phyloP scores from a whole-genome alignment of 2,888 invertebrate genomes.

The Papilio elwesi region DNA sequence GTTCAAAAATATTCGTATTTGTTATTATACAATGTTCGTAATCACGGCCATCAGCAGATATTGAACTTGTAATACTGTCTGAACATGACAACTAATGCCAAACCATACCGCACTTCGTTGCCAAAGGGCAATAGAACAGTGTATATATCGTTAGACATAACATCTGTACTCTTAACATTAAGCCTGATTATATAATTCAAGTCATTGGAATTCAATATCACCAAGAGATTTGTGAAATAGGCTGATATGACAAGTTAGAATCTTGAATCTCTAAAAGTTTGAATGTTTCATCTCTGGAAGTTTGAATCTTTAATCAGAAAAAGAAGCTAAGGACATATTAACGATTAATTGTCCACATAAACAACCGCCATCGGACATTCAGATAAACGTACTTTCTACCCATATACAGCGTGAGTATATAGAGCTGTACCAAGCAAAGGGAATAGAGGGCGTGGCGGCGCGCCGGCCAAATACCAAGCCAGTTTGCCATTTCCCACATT shows the following conservation, averaged over 20 bases:
- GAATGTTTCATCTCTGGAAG: background rate
- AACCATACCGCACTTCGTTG: background rate
- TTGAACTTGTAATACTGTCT: constrained; percentile 12
- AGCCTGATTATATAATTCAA: background rate
- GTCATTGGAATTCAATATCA: background rate
- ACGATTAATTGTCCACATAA: background rate
- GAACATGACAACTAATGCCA: background rate
- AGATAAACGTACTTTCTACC: constrained; percentile 16
- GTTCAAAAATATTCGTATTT: background rate
- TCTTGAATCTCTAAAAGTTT: background rate
- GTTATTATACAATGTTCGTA: background rate
- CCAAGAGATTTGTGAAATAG: background rate
- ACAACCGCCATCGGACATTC: background rate
- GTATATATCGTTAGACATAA: background rate
- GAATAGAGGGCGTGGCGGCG: constrained; percentile 30
- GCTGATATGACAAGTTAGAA: background rate
- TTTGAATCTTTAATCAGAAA: background rate
- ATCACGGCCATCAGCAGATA: background rate
- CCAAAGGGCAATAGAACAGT: constrained; percentile 13
- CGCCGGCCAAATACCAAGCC: constrained; percentile 21
- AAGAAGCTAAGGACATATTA: background rate
- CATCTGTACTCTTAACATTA: background rate
- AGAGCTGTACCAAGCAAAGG: constrained; percentile 4
- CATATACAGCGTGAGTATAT: constrained; percentile 5
- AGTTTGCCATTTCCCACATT: constrained; percentile 42